Evolutionary conservation across 2,113 vertebrate species (phyloP).

Genomic region (Oxygymnocypris stewartii): DNA sequence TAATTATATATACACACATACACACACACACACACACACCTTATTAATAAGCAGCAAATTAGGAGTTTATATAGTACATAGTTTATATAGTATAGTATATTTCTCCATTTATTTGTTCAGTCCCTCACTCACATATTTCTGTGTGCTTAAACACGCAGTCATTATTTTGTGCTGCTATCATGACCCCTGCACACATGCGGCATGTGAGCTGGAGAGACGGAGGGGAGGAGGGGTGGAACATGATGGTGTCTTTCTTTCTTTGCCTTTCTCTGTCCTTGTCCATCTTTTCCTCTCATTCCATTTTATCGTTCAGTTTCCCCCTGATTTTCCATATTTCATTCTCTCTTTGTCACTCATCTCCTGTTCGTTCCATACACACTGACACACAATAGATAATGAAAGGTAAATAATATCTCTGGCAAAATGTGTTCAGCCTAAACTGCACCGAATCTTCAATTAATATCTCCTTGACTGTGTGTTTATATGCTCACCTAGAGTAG

Average conservation of each 20-base stretch:
- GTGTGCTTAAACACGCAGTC: conserved; percentile 22
- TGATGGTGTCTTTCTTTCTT: conserved; percentile 71
- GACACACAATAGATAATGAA: conserved; percentile 72
- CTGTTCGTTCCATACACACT: not conserved
- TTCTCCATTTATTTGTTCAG: not conserved
- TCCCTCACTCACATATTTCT: conserved; percentile 12
- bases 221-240: conserved; percentile 53
- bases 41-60: too few relatives aligned
- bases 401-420: conserved; percentile 77
- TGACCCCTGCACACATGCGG: conserved; percentile 41
- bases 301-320: not conserved
- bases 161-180: conserved; percentile 48
- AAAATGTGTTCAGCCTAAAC: conserved; percentile 73
- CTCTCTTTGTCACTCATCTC: not conserved
- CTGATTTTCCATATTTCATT: not conserved
- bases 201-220: conserved; percentile 61
- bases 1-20: too few relatives aligned
- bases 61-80: not conserved
- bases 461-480: conserved; percentile 64
- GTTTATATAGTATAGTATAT: not conserved
- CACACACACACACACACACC: too few relatives aligned
- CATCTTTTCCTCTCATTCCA: conserved; percentile 59
- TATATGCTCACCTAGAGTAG: not conserved
- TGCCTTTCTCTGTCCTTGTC: conserved; percentile 34
- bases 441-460: conserved; percentile 71